Base-by-base conservation (phyloP, 2,888 invertebrate genomes). In the Desoria tigrina region DNA sequence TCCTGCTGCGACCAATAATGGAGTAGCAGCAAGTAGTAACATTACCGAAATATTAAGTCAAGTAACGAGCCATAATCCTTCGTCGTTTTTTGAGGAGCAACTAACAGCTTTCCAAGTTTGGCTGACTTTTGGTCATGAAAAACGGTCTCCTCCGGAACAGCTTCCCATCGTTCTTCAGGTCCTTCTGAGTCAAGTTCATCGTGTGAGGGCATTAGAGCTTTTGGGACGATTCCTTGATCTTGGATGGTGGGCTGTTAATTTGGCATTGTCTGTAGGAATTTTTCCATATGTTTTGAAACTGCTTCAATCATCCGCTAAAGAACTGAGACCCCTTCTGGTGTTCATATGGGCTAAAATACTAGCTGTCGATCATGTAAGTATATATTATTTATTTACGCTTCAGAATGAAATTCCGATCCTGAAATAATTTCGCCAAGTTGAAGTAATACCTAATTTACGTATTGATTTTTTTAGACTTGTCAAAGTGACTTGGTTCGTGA, bases 341-440 rank as follows among this genome's bases (percentile, higher is more conserved):
- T 97, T 96, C 81, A 97, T 99, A 77, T 99, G 99, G 99, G 96
- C 99, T 21, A 96, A 97, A 83, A 96, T 99, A 77, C 83, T 99
- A 65, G 95, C 97, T 32, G 94, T 97, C 4, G 98, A 99, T 80
- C 90, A 88, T 79, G 93, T 92, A 78, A 85, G 87, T 84, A 45
- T 23, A 11, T 23, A n/a, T n/a, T n/a, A n/a, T n/a, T n/a, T n/a
- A n/a, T n/a, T 60, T 58, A 59, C 32, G 11, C 51, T 24, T 39
- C 27, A 27, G 16, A 61, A 62, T 32, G 14, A 58, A 21, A 21
- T 64, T 42, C 42, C 51, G 11, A 53, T 57, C 32, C 27, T n/a
- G 32, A 16, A 21, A 9, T n/a, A n/a, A n/a, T n/a, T n/a, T n/a
- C n/a, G n/a, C 32, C 4, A 32, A 32, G 32, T 32, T 32, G 11